phyloP scores from a whole-genome alignment of 2,888 invertebrate species.

The Erynnis tages region DNA sequence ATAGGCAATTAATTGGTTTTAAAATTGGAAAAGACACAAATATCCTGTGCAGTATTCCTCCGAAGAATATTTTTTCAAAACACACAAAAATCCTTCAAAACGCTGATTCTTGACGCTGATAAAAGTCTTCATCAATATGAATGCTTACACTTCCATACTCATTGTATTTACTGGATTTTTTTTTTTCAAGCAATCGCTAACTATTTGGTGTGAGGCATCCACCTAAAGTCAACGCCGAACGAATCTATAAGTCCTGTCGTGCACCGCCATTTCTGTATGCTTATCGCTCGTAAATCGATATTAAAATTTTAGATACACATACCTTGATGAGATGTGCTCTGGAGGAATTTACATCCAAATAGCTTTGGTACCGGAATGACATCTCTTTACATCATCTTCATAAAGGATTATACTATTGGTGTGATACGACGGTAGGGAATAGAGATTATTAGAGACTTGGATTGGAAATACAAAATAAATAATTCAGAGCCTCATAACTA shows the following conservation, averaged over 20 bases:
- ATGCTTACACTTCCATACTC: too few species aligned
- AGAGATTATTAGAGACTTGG: constrained; percentile 1
- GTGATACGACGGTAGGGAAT: constrained; percentile 29
- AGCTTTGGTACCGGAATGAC: constrained; percentile 49
- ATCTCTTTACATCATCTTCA: constrained; percentile 40
- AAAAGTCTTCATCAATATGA: too few species aligned
- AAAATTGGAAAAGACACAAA: too few species aligned
- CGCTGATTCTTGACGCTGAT: too few species aligned
- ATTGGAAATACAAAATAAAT: too few species aligned
- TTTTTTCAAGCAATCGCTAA: neutral
- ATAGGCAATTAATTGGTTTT: too few species aligned
- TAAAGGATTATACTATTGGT: constrained; percentile 40
- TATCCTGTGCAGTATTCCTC: too few species aligned
- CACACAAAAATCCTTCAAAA: too few species aligned
- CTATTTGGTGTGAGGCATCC: neutral
- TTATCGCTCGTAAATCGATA: constrained; percentile 57
- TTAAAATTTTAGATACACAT: constrained; percentile 48
- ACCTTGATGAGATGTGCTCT: constrained; percentile 55
- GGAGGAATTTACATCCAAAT: constrained; percentile 63
- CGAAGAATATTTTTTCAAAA: too few species aligned
- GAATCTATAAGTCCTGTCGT: constrained; percentile 42
- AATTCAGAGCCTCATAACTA: too few species aligned
- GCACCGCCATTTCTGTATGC: constrained; percentile 46
- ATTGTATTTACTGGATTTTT: too few species aligned
- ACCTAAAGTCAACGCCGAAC: constrained; percentile 3